Base-by-base conservation (phyloP, 2,888 invertebrate genomes). In the Microdon myrmicae region DNA sequence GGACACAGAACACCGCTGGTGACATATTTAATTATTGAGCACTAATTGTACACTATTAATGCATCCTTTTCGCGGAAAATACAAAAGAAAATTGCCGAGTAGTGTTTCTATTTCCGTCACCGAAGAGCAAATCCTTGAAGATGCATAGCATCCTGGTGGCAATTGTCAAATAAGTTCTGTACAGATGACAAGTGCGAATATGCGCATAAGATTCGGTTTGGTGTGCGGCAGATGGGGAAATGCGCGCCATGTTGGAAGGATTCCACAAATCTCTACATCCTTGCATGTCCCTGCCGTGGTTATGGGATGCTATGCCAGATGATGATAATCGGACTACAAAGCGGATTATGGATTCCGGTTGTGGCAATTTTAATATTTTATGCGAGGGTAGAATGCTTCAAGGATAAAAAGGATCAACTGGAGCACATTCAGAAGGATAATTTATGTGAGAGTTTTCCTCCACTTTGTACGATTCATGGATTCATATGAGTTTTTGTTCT, bases 101-200 rank as follows among this genome's bases (percentile, higher is more conserved):
- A n/a, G n/a, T n/a, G n/a, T n/a, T n/a, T n/a, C n/a, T n/a, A n/a
- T n/a, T n/a, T n/a, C n/a, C n/a, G n/a, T n/a, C n/a, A n/a, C n/a
- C n/a, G n/a, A n/a, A n/a, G 39, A 64, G 51, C 58, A 64, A 51
- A 43, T 31, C 14, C 26, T n/a, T 34, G 17, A 43, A 29, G 47
- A 38, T 58, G 41, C 19, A 53, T 58, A 64, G 64, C 64, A 64
- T 64, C 64, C 56, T 37, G 47, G 56, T 56, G 53, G 53, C 56
- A 58, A 41, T 56, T 64, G 64, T 64, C 56, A 64, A 58, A 64
- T 1, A 14, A 37, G 38, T 39, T 17, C 13, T 38, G n/a, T 19
- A 5, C 12, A 20, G 20, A 10, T 64, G 58, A 64, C 64, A 47
- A 58, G 32, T 47, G 1, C 0, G n/a, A 9, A n/a, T n/a, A n/a